Evolutionary conservation across 64 coral and sea anemone genomes (phyloP).

Genomic region (Porites australiensis): DNA sequence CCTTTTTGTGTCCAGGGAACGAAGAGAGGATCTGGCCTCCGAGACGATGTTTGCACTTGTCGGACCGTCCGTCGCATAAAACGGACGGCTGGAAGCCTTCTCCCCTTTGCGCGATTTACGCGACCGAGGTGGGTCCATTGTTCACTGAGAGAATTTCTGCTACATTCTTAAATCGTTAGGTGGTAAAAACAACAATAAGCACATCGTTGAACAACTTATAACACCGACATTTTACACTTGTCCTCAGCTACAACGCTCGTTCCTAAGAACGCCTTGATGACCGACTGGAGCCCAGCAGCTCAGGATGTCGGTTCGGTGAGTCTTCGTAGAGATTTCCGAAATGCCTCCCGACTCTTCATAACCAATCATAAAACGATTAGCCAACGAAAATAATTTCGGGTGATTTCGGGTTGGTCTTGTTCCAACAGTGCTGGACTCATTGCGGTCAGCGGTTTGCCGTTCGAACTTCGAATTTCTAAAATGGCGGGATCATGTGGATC

Average conservation of each 20-base stretch:
- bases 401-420: neutral
- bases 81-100: conserved; percentile 38
- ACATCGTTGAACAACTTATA: conserved; percentile 10
- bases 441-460: neutral
- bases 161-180: conserved; percentile 11
- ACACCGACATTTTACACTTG: neutral
- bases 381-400: neutral
- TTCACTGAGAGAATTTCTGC: neutral
- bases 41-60: conserved; percentile 75
- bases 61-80: conserved; percentile 54
- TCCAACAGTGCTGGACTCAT: neutral
- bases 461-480: conserved; percentile 67
- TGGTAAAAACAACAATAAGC: conserved; percentile 5
- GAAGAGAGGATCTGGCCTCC: conserved; percentile 62
- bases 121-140: conserved; percentile 6
- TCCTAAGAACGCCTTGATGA: conserved; percentile 76
- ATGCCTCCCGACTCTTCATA: neutral
- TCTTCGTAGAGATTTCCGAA: neutral
- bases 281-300: neutral
- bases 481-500: conserved; percentile 87
- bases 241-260: conserved; percentile 15
- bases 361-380: neutral
- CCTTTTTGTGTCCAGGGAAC: conserved; percentile 61
- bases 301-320: neutral
- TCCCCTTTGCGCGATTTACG: conserved; percentile 44